phyloP scores from a whole-genome alignment of 2,113 vertebrate genomes.

The Campylomormyrus tamandua region DNA sequence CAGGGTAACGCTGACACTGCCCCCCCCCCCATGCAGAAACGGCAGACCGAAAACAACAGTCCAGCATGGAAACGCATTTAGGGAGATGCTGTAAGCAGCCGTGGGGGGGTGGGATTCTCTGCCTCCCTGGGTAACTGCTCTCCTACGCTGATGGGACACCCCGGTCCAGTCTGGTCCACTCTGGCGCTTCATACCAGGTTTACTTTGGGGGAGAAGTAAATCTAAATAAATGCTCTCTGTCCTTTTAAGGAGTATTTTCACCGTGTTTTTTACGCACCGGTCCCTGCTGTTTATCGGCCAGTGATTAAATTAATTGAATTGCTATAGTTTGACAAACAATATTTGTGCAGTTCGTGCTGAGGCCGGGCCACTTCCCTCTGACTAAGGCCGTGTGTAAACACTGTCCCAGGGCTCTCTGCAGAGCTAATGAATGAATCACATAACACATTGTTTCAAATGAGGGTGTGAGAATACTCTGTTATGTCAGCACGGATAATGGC shows the following conservation, averaged over 20 bases:
- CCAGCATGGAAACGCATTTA: neutral
- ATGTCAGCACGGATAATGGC: neutral
- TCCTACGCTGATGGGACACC: neutral
- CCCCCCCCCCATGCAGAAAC: neutral
- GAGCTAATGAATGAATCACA: conserved; percentile 23
- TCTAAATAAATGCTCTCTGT: conserved; percentile 2
- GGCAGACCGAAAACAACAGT: neutral
- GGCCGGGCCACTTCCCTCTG: neutral
- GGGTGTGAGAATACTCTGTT: conserved; percentile 5
- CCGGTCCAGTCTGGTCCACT: neutral
- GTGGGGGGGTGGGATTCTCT: neutral
- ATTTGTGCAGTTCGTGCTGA: neutral
- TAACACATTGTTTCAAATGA: conserved; percentile 17
- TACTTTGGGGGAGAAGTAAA: neutral
- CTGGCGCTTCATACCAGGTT: neutral
- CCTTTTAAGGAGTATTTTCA: neutral
- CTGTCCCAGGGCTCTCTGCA: neutral
- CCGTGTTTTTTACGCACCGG: neutral
- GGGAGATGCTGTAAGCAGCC: neutral
- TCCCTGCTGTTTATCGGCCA: neutral
- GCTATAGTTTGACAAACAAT: neutral
- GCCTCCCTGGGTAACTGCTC: neutral
- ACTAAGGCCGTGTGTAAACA: conserved; percentile 10
- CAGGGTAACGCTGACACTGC: neutral
- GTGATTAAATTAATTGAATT: neutral